Percentiles rank a stretch among this genome's conserved stretches.
These are phyloP conservation scores for Pheosia tremula DNA, from an alignment of 2,888 invertebrate species.

Conservation along the genomic window DNA sequence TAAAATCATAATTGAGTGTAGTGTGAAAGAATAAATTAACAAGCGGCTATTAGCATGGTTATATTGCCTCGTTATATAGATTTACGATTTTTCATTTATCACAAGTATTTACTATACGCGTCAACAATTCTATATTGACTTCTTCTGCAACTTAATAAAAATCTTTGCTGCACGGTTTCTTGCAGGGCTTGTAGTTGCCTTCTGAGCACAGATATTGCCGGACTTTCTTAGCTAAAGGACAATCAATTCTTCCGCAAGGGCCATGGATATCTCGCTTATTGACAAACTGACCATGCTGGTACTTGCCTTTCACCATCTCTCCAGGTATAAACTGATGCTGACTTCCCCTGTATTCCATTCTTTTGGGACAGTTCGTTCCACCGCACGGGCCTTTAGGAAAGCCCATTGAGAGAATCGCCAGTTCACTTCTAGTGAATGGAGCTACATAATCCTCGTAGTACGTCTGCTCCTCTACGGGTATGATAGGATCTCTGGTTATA, in stretches of 20 bases:
- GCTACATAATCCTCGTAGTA: constrained; percentile 72
- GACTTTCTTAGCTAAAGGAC: constrained; percentile 75
- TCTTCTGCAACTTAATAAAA: constrained; percentile 55
- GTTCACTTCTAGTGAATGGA: constrained; percentile 69
- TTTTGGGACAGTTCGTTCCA: constrained; percentile 75
- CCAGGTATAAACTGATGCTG: constrained; percentile 77
- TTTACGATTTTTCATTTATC: constrained; percentile 10
- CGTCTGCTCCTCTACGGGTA: constrained; percentile 55
- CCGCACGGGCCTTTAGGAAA: constrained; percentile 80
- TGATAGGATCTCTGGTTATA: constrained; percentile 68
- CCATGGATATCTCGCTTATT: constrained; percentile 78
- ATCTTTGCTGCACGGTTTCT: constrained; percentile 71
- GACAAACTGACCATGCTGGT: constrained; percentile 73
- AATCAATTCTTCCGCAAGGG: constrained; percentile 76
- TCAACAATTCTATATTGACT: not conserved
- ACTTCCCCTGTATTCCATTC: constrained; percentile 76
- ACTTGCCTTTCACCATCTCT: constrained; percentile 69
- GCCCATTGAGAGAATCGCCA: constrained; percentile 77
- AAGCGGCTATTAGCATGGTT: constrained; percentile 7
- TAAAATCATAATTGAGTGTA: not conserved
- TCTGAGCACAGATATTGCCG: constrained; percentile 67
- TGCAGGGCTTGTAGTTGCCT: constrained; percentile 73
- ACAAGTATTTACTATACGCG: constrained; percentile 4
- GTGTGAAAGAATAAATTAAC: not conserved
- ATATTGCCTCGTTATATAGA: constrained; percentile 2